A percentile compares a stretch with the other conserved stretches of the same genome.
Conservation (phyloP, 2,888 invertebrate species). For the Oscheius myriophilus region DNA sequence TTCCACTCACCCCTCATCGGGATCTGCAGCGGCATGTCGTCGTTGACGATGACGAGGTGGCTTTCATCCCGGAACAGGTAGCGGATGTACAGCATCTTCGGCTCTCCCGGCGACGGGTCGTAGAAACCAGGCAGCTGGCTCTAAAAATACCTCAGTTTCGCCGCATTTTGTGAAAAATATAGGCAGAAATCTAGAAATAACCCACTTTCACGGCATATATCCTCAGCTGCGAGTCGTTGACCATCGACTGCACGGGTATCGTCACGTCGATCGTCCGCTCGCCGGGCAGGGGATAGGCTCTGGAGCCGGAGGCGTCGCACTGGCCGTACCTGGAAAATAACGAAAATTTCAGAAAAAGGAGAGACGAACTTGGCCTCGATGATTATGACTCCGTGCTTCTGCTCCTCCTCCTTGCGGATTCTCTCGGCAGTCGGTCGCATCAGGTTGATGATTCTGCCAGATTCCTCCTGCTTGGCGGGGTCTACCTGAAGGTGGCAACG, state of each 20-base stretch:
- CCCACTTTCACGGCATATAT: slow-evolving; percentile 62
- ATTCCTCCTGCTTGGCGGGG: slow-evolving; percentile 62
- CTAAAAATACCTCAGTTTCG: slow-evolving; percentile 75
- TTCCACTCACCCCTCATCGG: slow-evolving; percentile 79
- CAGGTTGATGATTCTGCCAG: slow-evolving; percentile 74
- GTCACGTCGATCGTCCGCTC: slow-evolving; percentile 80
- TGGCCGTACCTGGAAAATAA: slow-evolving; percentile 46
- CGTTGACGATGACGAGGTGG: slow-evolving; percentile 83
- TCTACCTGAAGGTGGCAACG: slow-evolving; percentile 47
- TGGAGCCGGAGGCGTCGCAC: slow-evolving; percentile 45
- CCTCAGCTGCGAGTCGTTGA: slow-evolving; percentile 85
- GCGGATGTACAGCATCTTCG: slow-evolving; percentile 85
- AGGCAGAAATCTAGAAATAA: neutral
- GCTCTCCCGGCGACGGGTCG: slow-evolving; percentile 89
- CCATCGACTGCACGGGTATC: slow-evolving; percentile 91
- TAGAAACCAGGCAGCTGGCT: slow-evolving; percentile 94
- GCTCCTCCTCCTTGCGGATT: slow-evolving; percentile 83
- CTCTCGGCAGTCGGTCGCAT: slow-evolving; percentile 91
- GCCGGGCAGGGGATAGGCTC: slow-evolving; percentile 63
- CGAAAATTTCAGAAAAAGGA: neutral
- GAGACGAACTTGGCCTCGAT: slow-evolving; percentile 79
- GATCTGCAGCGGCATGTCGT: slow-evolving; percentile 83
- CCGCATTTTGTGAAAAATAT: neutral
- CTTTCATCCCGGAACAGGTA: slow-evolving; percentile 84
- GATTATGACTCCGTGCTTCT: slow-evolving; percentile 85